Evolutionary conservation across 2,888 invertebrate genomes (phyloP).

Genomic region (Clistopyga incitator): DNA sequence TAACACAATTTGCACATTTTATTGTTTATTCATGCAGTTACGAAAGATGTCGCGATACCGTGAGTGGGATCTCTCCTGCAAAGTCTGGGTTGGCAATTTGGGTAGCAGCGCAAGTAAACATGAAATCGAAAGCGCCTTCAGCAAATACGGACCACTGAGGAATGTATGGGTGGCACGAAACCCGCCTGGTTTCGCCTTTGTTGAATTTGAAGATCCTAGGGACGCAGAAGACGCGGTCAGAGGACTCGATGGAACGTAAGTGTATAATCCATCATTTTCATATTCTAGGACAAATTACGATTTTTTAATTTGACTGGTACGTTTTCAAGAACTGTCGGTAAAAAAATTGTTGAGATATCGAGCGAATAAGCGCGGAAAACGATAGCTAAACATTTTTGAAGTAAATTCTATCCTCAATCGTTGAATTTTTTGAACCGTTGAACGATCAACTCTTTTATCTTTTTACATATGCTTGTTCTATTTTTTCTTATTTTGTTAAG

Average conservation of each 20-base stretch:
- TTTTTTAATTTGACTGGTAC: not conserved
- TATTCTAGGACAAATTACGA: not conserved
- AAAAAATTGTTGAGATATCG: slow-evolving; percentile 4
- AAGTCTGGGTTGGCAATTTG: slow-evolving; percentile 96
- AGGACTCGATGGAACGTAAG: slow-evolving; percentile 93
- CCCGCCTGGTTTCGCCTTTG: slow-evolving; percentile 96
- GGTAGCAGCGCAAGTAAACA: slow-evolving; percentile 96
- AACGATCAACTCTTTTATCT: slow-evolving; percentile 2
- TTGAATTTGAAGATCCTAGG: slow-evolving; percentile 94
- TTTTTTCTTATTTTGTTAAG: too few species aligned
- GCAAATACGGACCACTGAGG: slow-evolving; percentile 94
- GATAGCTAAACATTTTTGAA: too few species aligned
- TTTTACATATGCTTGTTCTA: too few species aligned
- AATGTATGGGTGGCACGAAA: slow-evolving; percentile 98
- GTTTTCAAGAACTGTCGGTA: not conserved
- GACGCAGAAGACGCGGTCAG: slow-evolving; percentile 95
- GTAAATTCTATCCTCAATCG: too few species aligned
- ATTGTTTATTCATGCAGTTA: slow-evolving; percentile 50
- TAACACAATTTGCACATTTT: not conserved
- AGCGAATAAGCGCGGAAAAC: not conserved
- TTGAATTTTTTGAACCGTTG: too few species aligned
- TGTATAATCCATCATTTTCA: slow-evolving; percentile 65
- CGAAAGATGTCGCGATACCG: slow-evolving; percentile 89
- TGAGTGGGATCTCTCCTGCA: slow-evolving; percentile 95
- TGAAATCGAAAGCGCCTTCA: slow-evolving; percentile 94